A percentile compares a stretch with the other conserved stretches of the same genome.
phyloP scores from a whole-genome alignment of 2,113 vertebrate species.

The Sylvilagus bachmani region DNA sequence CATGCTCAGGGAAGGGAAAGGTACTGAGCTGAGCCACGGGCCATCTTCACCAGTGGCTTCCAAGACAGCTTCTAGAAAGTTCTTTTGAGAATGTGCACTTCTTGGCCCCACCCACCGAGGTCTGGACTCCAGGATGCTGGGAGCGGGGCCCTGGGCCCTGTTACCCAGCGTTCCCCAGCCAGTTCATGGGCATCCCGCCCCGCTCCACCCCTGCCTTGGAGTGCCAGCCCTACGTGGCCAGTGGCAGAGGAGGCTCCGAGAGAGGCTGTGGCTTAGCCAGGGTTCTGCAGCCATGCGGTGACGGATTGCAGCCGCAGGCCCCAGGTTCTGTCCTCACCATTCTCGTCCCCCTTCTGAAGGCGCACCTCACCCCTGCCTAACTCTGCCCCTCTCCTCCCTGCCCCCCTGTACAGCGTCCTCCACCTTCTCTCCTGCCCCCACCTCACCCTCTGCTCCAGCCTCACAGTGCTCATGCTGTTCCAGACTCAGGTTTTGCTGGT shows the following conservation, averaged over 20 bases:
- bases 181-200: not conserved
- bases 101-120: not conserved
- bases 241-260: constrained; percentile 46
- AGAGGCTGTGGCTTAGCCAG: not conserved
- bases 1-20: fast-evolving
- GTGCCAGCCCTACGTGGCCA: not conserved
- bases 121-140: not conserved
- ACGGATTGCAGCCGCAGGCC: not conserved
- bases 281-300: not conserved
- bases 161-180: not conserved
- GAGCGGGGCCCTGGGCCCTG: not conserved
- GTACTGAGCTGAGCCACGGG: not conserved
- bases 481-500: not conserved
- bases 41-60: not conserved
- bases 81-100: not conserved
- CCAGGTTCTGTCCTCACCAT: not conserved
- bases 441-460: not conserved
- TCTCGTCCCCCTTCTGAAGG: not conserved
- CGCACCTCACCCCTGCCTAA: not conserved
- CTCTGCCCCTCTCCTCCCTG: not conserved
- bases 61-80: not conserved
- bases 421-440: not conserved
- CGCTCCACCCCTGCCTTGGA: not conserved
- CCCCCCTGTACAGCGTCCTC: not conserved
- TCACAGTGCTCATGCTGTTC: not conserved